phyloP scores from a whole-genome alignment of 1,140 invertebrate species.

The Anastrepha obliqua region DNA sequence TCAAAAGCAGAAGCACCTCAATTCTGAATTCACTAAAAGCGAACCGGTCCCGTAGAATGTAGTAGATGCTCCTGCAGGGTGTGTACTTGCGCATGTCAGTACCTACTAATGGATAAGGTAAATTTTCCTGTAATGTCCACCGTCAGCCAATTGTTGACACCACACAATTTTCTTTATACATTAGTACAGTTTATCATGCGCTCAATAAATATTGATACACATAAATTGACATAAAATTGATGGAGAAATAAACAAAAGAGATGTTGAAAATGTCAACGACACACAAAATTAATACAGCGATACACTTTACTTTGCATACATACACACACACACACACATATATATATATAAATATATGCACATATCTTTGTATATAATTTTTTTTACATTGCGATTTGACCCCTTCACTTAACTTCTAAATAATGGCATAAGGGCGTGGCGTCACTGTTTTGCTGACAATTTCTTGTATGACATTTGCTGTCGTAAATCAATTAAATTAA shows the following conservation, averaged over 20 bases:
- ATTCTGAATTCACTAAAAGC: too few species aligned
- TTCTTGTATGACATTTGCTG: constrained; percentile 1
- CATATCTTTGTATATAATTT: background rate
- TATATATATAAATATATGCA: background rate
- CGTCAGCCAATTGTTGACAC: background rate
- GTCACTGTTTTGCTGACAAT: background rate
- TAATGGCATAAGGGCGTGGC: background rate
- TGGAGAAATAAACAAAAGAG: background rate
- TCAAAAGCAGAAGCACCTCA: too few species aligned
- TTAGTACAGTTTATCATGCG: background rate
- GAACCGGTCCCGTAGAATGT: too few species aligned
- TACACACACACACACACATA: too few species aligned
- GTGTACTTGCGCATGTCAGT: background rate
- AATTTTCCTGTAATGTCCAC: background rate
- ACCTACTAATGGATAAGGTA: background rate
- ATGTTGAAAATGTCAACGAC: background rate
- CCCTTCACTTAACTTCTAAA: too few species aligned
- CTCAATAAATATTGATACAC: background rate
- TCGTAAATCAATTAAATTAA: constrained; percentile 47
- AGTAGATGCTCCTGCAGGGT: too few species aligned
- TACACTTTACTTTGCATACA: background rate
- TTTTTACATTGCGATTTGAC: background rate
- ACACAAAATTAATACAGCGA: background rate
- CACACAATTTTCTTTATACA: background rate
- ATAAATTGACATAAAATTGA: background rate